Base-by-base conservation (phyloP, 2,797 vertebrate genomes). In the Girardinus metallicus region DNA sequence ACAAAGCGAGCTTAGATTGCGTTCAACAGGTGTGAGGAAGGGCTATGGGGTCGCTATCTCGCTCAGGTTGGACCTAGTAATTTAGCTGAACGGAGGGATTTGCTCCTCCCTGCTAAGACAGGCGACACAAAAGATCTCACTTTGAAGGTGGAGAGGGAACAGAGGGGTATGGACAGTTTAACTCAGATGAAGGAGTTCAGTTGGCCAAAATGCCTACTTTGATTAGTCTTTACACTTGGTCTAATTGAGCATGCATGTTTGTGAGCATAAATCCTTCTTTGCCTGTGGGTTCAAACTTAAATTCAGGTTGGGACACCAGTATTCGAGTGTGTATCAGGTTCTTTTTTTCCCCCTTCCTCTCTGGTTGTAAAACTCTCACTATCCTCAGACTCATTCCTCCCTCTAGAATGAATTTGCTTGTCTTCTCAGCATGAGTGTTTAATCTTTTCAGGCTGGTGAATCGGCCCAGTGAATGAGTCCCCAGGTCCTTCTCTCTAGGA, bases 391-490 rank as follows among this genome's bases (percentile, higher is more conserved):
- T 96, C 97, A 97, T 97, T 97, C 96, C 97, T 97, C 96, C 97
- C 96, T 97, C 96, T 96, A 96, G 95, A 96, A 97, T 96, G 97
- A 96, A 97, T 98, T 99, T 97, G 97, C 98, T 98, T 99, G 98
- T 99, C 97, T 97, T 97, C 98, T 97, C 99, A 99, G 99, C 97
- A 96, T 99, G 98, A 99, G 98, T 98, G 98, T 99, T 99, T 99
- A 99, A 99, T 99, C 98, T 99, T 99, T 97, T 98, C 97, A 97
- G 95, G 95, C 97, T 96, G 97, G 97, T 99, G 97, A 99, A 99
- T 98, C 96, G 96, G 95, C 95, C 96, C 96, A 94, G 95, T 98
- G 98, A 99, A 99, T 98, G 97, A 98, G 97, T 97, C 97, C 97
- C 96, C 95, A 94, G 97, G 97, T 97, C 96, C 94, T 94, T 97